phyloP scores from a whole-genome alignment of 2,113 vertebrate genomes.

The Hippocampus barbouri region DNA sequence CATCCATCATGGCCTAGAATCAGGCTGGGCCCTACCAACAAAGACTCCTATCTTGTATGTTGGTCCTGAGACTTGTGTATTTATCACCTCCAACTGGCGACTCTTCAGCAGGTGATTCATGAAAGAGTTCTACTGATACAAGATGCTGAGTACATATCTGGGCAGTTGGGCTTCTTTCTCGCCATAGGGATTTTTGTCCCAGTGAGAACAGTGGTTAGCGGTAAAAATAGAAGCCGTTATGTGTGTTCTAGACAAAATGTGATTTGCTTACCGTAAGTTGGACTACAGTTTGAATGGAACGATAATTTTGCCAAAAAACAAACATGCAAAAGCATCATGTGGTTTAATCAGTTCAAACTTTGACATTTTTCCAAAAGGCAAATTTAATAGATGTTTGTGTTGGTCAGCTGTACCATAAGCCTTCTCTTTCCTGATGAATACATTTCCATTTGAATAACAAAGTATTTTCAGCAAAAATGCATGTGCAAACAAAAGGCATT shows the following conservation, averaged over 20 bases:
- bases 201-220: conserved; percentile 11
- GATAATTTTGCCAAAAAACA: no score
- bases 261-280: not conserved
- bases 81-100: conserved; percentile 65
- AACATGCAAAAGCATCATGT: no score
- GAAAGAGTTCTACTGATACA: conserved; percentile 60
- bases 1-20: conserved; percentile 75
- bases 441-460: no score
- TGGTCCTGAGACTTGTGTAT: conserved; percentile 69
- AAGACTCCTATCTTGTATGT: conserved; percentile 71
- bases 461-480: no score
- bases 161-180: conserved; percentile 35
- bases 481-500: no score
- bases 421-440: no score
- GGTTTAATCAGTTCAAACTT: no score
- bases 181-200: not conserved
- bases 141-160: conserved; percentile 63
- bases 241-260: not conserved
- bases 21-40: conserved; percentile 61
- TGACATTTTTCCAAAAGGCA: no score
- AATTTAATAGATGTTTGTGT: no score
- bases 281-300: no score
- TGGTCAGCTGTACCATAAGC: no score
- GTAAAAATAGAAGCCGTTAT: not conserved
- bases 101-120: conserved; percentile 70